Conservation (phyloP, 2,888 invertebrate species). For the Zhuqinia jingwanae region DNA sequence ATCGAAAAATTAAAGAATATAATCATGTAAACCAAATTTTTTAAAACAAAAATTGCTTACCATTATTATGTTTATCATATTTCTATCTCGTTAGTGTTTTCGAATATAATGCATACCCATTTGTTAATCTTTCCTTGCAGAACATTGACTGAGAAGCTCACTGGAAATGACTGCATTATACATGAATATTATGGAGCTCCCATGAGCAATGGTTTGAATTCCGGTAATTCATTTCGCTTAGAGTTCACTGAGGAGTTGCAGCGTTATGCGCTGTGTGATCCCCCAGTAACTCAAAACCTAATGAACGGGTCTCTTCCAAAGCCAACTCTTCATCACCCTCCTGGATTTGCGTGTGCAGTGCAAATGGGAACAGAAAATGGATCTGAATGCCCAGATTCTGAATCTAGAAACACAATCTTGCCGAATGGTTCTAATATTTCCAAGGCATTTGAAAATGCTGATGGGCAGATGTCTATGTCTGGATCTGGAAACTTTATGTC, state of each 20-base stretch:
- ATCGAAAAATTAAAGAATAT: conserved; percentile 60
- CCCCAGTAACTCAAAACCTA: not conserved
- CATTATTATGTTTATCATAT: not conserved
- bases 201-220: not conserved
- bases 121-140: not conserved
- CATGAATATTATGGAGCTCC: not conserved
- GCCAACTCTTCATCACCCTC: conserved; percentile 13
- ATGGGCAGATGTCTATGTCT: not conserved
- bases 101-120: no score
- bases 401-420: not conserved
- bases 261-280: not conserved
- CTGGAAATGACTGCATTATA: not conserved
- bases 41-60: no score
- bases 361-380: not conserved
- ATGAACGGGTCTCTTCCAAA: not conserved
- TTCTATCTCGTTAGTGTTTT: not conserved
- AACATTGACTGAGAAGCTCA: conserved; percentile 33
- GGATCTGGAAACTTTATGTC: not conserved
- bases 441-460: not conserved
- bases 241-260: conserved; percentile 18
- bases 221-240: not conserved
- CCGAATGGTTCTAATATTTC: not conserved
- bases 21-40: conserved; percentile 49
- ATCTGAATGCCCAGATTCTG: conserved; percentile 4
- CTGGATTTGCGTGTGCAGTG: conserved; percentile 16